phyloP scores from a whole-genome alignment of 1,140 invertebrate genomes.

The Drosophila jambulina region DNA sequence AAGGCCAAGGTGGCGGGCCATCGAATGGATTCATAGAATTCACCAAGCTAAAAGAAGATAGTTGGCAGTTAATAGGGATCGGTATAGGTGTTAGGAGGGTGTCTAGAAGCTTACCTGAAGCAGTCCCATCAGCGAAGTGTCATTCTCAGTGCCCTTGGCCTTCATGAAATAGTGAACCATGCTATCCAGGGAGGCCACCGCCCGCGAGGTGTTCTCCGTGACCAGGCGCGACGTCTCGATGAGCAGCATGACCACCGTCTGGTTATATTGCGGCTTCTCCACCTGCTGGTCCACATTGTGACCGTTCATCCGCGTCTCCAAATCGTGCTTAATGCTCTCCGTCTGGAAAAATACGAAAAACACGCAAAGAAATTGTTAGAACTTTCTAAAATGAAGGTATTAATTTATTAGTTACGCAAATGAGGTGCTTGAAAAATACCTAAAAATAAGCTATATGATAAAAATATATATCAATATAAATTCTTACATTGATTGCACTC shows the following conservation, averaged over 20 bases:
- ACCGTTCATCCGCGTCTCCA: constrained; percentile 80
- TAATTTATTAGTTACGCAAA: not conserved
- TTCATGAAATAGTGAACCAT: constrained; percentile 90
- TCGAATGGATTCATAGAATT: constrained; percentile 88
- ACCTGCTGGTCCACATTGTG: constrained; percentile 90
- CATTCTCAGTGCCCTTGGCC: constrained; percentile 87
- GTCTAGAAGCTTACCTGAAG: constrained; percentile 86
- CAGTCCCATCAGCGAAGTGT: constrained; percentile 88
- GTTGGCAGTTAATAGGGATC: too few relatives aligned
- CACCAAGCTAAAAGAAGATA: constrained; percentile 65
- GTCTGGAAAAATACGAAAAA: constrained; percentile 60
- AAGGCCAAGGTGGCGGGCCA: constrained; percentile 93
- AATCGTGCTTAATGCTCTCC: constrained; percentile 81
- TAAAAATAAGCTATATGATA: too few relatives aligned
- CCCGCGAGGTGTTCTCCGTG: constrained; percentile 89
- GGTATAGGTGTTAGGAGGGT: too few relatives aligned
- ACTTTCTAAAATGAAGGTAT: not conserved
- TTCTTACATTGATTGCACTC: not conserved
- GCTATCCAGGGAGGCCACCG: constrained; percentile 86
- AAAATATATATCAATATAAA: too few relatives aligned
- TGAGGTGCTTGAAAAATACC: not conserved
- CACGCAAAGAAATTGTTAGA: not conserved
- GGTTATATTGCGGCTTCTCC: constrained; percentile 90
- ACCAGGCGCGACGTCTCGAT: constrained; percentile 88
- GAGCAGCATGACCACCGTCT: constrained; percentile 89